Evolutionary conservation across 2,797 vertebrate genomes (phyloP).

Genomic region (Clarias laeviceps): DNA sequence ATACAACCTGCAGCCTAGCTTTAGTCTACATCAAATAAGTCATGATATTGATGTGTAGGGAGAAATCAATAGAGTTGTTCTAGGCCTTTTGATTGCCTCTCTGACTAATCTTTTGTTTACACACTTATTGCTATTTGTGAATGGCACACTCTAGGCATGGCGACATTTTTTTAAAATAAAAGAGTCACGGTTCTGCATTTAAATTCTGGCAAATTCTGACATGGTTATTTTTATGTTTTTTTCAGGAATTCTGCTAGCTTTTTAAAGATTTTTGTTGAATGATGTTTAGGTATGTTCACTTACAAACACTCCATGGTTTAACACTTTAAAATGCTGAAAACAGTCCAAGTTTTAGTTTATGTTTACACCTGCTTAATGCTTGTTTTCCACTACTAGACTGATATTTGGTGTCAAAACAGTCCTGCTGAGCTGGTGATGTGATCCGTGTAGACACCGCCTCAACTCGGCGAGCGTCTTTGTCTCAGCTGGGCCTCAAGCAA

Average conservation of each 20-base stretch:
- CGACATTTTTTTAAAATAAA: neutral
- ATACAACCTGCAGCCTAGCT: neutral
- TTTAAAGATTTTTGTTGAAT: neutral
- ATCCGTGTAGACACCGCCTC: conserved; percentile 43
- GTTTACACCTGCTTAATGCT: conserved; percentile 50
- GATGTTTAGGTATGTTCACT: neutral
- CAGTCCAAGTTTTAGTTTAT: neutral
- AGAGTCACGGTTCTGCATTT: neutral
- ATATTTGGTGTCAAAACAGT: conserved; percentile 72
- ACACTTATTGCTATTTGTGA: neutral
- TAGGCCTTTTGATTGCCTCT: neutral
- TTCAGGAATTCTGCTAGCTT: neutral
- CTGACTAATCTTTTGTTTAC: neutral
- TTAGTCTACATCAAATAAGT: neutral
- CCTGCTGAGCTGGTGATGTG: conserved; percentile 37
- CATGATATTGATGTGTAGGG: neutral
- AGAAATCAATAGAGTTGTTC: neutral
- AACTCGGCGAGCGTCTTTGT: conserved; percentile 28
- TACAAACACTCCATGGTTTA: neutral
- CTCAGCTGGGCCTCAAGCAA: conserved; percentile 41
- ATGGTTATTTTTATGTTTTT: neutral
- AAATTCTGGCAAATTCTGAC: neutral
- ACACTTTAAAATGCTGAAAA: neutral
- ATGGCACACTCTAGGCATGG: neutral
- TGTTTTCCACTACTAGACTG: conserved; percentile 66